Evolutionary conservation across 2,797 vertebrate species (phyloP).

Genomic region (Pangasius djambal): DNA sequence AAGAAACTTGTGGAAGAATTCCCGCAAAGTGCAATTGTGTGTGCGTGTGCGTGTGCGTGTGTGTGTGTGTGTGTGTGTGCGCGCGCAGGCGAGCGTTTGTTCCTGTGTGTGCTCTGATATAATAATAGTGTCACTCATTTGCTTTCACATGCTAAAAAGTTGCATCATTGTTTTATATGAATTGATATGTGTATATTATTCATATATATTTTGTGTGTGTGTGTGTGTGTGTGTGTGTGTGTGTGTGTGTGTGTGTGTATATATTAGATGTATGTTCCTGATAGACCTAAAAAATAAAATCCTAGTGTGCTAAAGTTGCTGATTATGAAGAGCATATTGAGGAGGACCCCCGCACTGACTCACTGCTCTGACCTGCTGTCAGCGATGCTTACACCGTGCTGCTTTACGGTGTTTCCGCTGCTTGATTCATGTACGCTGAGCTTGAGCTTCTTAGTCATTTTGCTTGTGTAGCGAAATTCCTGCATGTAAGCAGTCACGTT

Average conservation of each 20-base stretch:
- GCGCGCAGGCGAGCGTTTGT: neutral
- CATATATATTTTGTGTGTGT: neutral
- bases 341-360: neutral
- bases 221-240: no score
- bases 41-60: no score
- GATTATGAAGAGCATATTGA: neutral
- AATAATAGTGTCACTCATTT: neutral
- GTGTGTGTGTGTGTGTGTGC: slow-evolving; percentile 10
- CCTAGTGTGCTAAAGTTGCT: neutral
- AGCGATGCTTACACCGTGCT: neutral
- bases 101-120: slow-evolving; percentile 31
- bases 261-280: neutral
- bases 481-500: neutral
- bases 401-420: neutral
- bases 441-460: neutral
- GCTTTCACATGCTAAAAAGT: neutral
- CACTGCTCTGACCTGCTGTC: neutral
- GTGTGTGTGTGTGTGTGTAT: no score
- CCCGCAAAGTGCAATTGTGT: slow-evolving; percentile 63
- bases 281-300: neutral
- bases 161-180: neutral
- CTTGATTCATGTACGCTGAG: neutral
- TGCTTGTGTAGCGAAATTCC: neutral
- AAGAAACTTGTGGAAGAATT: slow-evolving; percentile 49
- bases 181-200: no score